These are phyloP conservation scores for Galeopterus variegatus DNA, from an alignment of 2,113 vertebrate species.

Conservation along the genomic window DNA sequence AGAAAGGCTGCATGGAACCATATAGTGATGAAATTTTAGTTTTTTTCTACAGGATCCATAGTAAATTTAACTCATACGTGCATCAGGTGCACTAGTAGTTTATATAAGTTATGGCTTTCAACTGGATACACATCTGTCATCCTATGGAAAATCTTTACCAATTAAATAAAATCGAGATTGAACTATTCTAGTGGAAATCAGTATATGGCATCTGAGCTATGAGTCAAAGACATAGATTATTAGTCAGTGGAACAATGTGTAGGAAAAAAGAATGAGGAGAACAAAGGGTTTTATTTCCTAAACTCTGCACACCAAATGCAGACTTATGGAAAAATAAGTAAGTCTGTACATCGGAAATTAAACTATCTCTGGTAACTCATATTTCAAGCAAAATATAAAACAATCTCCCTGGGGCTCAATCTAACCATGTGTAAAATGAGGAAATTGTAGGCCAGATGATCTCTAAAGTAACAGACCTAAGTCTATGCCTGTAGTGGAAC, in stretches of 20 bases:
- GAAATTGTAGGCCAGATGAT: not conserved
- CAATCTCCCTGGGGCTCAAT: not conserved
- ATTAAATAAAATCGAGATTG: constrained; percentile 37
- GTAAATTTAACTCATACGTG: not conserved
- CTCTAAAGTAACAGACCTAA: not conserved
- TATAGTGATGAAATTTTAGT: not conserved
- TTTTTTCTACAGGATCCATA: not conserved
- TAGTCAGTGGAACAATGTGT: constrained; percentile 42
- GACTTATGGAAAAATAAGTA: not conserved
- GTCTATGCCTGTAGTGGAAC: not conserved
- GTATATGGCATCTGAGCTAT: not conserved
- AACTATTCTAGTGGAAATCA: constrained; percentile 43
- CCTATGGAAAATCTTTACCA: constrained; percentile 58
- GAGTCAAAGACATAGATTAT: constrained; percentile 49
- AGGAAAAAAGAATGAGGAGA: not conserved
- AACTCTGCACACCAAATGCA: not conserved
- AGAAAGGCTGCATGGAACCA: not conserved
- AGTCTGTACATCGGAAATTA: not conserved
- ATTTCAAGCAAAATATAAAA: constrained; percentile 25
- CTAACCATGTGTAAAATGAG: not conserved
- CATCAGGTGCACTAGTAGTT: not conserved
- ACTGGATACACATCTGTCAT: not conserved
- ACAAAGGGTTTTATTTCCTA: constrained; percentile 5
- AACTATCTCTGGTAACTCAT: constrained; percentile 2
- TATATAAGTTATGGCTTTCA: constrained; percentile 25